phyloP scores from a whole-genome alignment of 2,113 vertebrate genomes.

The Hassar affinis region DNA sequence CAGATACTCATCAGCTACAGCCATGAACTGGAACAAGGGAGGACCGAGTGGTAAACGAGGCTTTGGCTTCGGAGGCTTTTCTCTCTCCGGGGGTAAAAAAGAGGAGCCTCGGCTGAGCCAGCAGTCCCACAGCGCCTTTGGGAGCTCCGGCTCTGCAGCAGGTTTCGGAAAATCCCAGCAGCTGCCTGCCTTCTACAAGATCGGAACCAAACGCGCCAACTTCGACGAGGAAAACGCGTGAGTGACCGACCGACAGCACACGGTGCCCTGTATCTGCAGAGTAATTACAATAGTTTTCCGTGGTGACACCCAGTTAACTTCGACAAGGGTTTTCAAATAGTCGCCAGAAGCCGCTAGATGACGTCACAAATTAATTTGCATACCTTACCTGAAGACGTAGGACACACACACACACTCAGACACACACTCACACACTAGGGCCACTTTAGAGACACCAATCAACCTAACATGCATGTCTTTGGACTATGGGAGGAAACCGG shows the following conservation, averaged over 20 bases:
- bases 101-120: slow-evolving; percentile 83
- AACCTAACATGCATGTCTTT: too few relatives aligned
- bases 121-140: slow-evolving; percentile 84
- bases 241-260: slow-evolving; percentile 49
- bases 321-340: background rate
- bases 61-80: slow-evolving; percentile 96
- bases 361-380: too few relatives aligned
- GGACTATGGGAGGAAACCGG: too few relatives aligned
- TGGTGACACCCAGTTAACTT: background rate
- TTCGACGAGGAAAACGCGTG: slow-evolving; percentile 97
- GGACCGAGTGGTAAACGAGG: slow-evolving; percentile 91
- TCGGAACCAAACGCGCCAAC: slow-evolving; percentile 93
- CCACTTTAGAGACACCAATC: too few relatives aligned
- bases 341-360: background rate
- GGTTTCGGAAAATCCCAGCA: slow-evolving; percentile 86
- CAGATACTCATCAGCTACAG: slow-evolving; percentile 46
- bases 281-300: background rate
- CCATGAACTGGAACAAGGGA: slow-evolving; percentile 99
- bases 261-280: background rate
- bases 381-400: too few relatives aligned
- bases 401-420: too few relatives aligned
- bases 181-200: slow-evolving; percentile 97
- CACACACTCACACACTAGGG: too few relatives aligned
- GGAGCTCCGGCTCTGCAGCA: slow-evolving; percentile 74
- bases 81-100: slow-evolving; percentile 86